Evolutionary conservation across 53 echinoderm and acorn worm species (phyloP).

Genomic region (Henricia sp.): DNA sequence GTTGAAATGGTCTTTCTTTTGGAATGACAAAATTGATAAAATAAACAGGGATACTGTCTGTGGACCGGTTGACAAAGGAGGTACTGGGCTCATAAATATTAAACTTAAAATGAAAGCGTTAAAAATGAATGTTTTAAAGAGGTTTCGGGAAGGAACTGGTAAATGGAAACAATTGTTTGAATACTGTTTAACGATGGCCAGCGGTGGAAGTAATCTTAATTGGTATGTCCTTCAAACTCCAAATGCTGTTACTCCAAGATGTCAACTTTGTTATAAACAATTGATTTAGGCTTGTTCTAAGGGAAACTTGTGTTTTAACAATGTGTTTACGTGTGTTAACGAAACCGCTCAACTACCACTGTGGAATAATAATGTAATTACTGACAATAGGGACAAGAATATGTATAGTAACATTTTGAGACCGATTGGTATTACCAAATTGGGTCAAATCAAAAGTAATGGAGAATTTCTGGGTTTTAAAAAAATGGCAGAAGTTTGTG

Average conservation of each 20-base stretch:
- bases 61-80: neutral
- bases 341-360: neutral
- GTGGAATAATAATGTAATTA: conserved; percentile 1
- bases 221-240: conserved; percentile 7
- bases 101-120: neutral
- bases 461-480: neutral
- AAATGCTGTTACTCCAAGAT: neutral
- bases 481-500: neutral
- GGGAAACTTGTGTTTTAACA: too few relatives aligned
- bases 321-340: neutral
- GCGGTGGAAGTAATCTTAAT: neutral
- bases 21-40: neutral
- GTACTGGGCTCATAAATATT: neutral
- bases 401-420: neutral
- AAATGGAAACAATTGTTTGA: neutral
- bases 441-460: neutral
- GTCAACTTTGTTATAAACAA: neutral
- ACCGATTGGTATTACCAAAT: neutral
- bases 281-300: neutral
- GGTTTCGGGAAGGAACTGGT: neutral
- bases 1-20: neutral
- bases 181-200: neutral
- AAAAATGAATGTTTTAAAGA: neutral
- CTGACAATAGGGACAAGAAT: neutral
- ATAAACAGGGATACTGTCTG: neutral